Evolutionary conservation across 2,113 vertebrate species (phyloP), one percentile per base, ranked within the genome.

Genomic region (Lampris incognitus): DNA sequence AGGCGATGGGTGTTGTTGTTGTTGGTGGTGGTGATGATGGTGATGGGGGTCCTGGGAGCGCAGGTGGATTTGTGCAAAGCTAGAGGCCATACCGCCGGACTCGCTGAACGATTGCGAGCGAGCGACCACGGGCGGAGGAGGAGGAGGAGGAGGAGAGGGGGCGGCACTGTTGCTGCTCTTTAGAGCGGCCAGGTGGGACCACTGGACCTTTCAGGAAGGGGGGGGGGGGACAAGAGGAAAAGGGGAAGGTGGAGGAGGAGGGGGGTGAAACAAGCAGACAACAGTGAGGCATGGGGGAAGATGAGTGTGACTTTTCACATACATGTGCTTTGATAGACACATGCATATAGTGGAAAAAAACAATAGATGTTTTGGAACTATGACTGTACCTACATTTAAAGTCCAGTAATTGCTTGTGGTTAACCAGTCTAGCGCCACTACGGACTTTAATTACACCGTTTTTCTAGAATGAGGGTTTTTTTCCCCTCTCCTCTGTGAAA

Each of bases 21-120:
- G 74, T 40, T 56, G 90, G 76, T 88, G 86, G 41, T 84, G 88
- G 78, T 90, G 90, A 71, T 42, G 44, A 46, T 40, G 74, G n/a
- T 77, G 95, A 88, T 95, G 94, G 93, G 96, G 95, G 92, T 98
- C 97, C 96, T 97, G 97, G 95, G 95, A 96, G 82, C 96, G 96
- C 94, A 97, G 96, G 93, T 97, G 97, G 88, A 97, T 96, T 92
- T 97, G 96, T 95, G 96, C 96, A 95, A 97, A 97, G 95, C 94
- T 97, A 94, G 97, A 93, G 95, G 95, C 72, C 55, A 90, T 90
- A 2, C 83, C 85, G 5, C 73, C 94, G 92, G 96, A 94, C 93
- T 98, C 97, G 93, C 97, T 98, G 97, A 98, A 97, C 93, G 97
- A 99, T 95, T 98, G 97, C 92, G 97, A 98, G 93, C 96, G 94